These are phyloP conservation scores for Pachliopta kotzebuea DNA, from an alignment of 2,888 invertebrate genomes.

Conservation along the genomic window DNA sequence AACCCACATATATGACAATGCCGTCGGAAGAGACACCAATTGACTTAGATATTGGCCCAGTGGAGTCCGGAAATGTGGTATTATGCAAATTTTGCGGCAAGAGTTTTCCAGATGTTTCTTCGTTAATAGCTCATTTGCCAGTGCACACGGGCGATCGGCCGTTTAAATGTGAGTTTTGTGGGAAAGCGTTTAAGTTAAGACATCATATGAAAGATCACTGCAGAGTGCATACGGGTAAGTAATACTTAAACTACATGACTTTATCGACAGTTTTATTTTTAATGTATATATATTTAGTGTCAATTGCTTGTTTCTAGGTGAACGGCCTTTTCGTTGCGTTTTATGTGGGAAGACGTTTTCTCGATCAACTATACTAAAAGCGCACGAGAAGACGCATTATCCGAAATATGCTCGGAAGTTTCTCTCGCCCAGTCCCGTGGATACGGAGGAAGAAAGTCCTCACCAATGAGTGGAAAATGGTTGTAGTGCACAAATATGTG, in stretches of 20 bases:
- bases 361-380: slow-evolving; percentile 93
- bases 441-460: slow-evolving; percentile 90
- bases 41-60: slow-evolving; percentile 78
- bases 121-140: slow-evolving; percentile 92
- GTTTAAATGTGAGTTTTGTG: slow-evolving; percentile 96
- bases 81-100: slow-evolving; percentile 96
- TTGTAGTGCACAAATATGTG: slow-evolving; percentile 51
- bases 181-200: slow-evolving; percentile 94
- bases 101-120: slow-evolving; percentile 94
- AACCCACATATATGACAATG: slow-evolving; percentile 69
- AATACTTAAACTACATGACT: background rate
- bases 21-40: slow-evolving; percentile 82
- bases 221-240: slow-evolving; percentile 92
- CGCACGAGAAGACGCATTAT: slow-evolving; percentile 95
- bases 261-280: background rate
- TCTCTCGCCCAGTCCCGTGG: slow-evolving; percentile 92
- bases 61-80: slow-evolving; percentile 88
- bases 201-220: slow-evolving; percentile 98
- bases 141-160: slow-evolving; percentile 95
- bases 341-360: slow-evolving; percentile 95
- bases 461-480: slow-evolving; percentile 79
- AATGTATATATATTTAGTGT: slow-evolving; percentile 3
- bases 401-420: slow-evolving; percentile 95
- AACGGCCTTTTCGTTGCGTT: slow-evolving; percentile 93
- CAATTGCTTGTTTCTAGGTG: slow-evolving; percentile 75